Conservation (phyloP, 2,113 vertebrate genomes). For the Pelmatolapia mariae region DNA sequence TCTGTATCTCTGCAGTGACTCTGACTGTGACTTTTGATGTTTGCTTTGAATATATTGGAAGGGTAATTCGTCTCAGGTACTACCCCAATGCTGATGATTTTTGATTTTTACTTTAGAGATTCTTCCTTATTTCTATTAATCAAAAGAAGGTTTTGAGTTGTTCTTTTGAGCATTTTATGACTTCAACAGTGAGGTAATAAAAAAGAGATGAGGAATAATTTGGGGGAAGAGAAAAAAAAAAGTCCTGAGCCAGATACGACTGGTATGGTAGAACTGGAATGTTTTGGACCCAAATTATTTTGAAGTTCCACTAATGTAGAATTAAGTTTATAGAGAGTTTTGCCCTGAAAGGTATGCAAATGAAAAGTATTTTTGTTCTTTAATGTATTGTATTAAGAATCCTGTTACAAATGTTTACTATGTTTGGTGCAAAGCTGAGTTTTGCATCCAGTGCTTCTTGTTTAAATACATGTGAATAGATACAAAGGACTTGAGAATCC, state of each 20-base stretch:
- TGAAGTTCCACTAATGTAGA: not conserved
- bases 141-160: not conserved
- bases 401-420: not conserved
- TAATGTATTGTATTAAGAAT: not conserved
- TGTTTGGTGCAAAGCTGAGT: not conserved
- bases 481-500: not conserved
- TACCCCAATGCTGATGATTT: not conserved
- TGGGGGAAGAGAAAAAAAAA: not conserved
- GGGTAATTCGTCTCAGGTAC: not conserved
- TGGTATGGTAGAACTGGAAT: not conserved
- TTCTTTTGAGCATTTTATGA: not conserved
- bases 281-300: not conserved
- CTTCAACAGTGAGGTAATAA: not conserved
- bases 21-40: not conserved
- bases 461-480: not conserved
- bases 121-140: not conserved
- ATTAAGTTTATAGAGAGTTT: not conserved
- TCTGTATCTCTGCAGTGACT: not conserved
- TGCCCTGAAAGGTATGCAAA: not conserved
- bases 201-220: not conserved
- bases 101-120: not conserved
- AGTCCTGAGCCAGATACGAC: not conserved
- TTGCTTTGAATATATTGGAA: not conserved
- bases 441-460: not conserved
- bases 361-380: not conserved